Base-by-base conservation (phyloP, 2,888 invertebrate species). In the Amaurobius ferox region DNA sequence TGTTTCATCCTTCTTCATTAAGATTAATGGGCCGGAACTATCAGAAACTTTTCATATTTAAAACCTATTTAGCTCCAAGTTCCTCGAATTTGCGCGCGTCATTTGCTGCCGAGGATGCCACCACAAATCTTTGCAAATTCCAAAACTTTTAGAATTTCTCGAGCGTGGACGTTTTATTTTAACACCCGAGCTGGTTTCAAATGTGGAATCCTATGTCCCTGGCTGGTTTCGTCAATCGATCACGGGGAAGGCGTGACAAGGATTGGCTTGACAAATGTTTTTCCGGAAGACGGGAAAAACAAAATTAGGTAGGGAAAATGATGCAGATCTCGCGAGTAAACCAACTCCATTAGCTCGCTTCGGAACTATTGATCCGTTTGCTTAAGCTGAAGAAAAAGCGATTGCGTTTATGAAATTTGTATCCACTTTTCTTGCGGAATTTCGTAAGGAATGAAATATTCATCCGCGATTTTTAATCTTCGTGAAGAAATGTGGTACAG, bases 1-100 rank as follows among this genome's bases (percentile, higher is more conserved):
- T 71, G 76, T 79, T 79, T 78, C 86, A 86, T 86, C 86, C 79
- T 86, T 86, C 86, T 86, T 86, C 86, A 86, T 86, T 86, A 86
- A 86, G 78, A 77, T 86, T 72, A 86, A 86, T 86, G 86, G 79
- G 74, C 26, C 66, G 76, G 77, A 86, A 86, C 86, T 79, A 86
- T 86, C 86, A 74, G 78, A 79, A 86, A 78, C 79, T 86, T 86
- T 86, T 79, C 79, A 79, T 79, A 79, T 86, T 86, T 86, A 86
- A 86, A 86, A 79, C 79, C 76, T 79, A 79, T 86, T 86, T 79
- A 79, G 76, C 67, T 76, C 74, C 29, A 76, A 79, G 86, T 74
- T 74, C 30, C 35, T 68, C 40, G 74, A 79, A 67, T 79, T 86
- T 74, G 79, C 76, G 55, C 85, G 86, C 86, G 66, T 86, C 86